These are phyloP conservation scores for Agrotis segetum DNA, from an alignment of 2,888 invertebrate genomes.

Conservation along the genomic window DNA sequence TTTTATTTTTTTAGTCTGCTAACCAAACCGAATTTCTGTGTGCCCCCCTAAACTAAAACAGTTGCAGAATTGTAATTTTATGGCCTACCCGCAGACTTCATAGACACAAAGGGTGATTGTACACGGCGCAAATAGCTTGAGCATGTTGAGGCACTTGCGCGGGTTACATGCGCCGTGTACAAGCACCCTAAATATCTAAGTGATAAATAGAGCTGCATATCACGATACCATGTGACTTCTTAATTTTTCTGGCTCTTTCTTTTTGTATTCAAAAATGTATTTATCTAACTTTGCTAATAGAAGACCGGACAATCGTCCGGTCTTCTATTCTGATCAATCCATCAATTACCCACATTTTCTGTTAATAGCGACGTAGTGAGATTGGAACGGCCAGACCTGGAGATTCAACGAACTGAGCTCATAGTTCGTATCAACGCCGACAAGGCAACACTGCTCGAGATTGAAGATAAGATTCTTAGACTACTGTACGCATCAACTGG, in stretches of 20 bases:
- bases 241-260: constrained; percentile 5
- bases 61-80: too few relatives aligned
- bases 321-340: not conserved
- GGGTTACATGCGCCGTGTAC: too few relatives aligned
- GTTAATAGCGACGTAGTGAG: constrained; percentile 94
- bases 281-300: not conserved
- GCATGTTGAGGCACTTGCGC: too few relatives aligned
- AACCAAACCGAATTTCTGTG: too few relatives aligned
- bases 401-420: constrained; percentile 95
- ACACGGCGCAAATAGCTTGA: too few relatives aligned
- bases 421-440: constrained; percentile 96
- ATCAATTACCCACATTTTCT: not conserved
- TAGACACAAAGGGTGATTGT: too few relatives aligned
- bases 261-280: constrained; percentile 1
- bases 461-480: constrained; percentile 97
- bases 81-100: too few relatives aligned
- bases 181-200: too few relatives aligned
- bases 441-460: constrained; percentile 95
- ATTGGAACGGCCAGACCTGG: constrained; percentile 96
- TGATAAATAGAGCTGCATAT: not conserved
- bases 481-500: constrained; percentile 96
- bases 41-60: too few relatives aligned
- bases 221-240: not conserved
- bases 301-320: too few relatives aligned
- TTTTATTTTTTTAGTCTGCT: not conserved